phyloP scores from a whole-genome alignment of 2,797 vertebrate species.

The Remorina albescens region DNA sequence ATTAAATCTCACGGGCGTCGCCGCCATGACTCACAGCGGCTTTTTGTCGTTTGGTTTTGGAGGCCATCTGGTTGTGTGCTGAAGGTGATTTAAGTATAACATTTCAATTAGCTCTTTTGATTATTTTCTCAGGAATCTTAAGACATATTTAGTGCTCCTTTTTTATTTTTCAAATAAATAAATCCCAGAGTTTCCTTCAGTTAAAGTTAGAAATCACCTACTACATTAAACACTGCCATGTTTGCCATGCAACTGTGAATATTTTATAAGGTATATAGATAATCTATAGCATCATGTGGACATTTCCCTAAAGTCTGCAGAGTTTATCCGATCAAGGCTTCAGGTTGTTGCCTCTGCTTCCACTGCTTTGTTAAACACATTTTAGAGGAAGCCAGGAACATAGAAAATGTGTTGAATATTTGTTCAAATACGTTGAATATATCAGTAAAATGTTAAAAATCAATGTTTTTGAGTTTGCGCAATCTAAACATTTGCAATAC shows the following conservation, averaged over 20 bases:
- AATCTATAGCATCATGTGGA: neutral
- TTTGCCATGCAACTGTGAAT: neutral
- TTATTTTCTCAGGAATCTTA: conserved; percentile 14
- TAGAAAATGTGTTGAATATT: neutral
- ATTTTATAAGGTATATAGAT: neutral
- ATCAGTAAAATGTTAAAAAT: neutral
- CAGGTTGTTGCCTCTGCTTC: neutral
- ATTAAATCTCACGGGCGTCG: conserved; percentile 65
- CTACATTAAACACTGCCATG: neutral
- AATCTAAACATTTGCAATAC: no score
- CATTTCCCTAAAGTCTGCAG: neutral
- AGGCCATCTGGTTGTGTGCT: neutral
- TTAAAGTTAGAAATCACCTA: conserved; percentile 1
- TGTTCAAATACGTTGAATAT: neutral
- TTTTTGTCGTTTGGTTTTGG: conserved; percentile 7
- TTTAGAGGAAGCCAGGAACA: no score
- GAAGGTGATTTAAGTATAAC: conserved; percentile 8
- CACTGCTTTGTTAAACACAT: no score
- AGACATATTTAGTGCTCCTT: neutral
- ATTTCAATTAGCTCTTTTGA: conserved; percentile 20
- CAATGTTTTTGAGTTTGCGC: no score
- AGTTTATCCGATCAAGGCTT: neutral
- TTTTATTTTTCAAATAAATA: conserved; percentile 6
- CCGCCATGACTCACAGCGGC: conserved; percentile 33
- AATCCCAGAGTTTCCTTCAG: neutral